phyloP scores from a whole-genome alignment of 1,140 invertebrate species.

The Ceratina australensis region DNA sequence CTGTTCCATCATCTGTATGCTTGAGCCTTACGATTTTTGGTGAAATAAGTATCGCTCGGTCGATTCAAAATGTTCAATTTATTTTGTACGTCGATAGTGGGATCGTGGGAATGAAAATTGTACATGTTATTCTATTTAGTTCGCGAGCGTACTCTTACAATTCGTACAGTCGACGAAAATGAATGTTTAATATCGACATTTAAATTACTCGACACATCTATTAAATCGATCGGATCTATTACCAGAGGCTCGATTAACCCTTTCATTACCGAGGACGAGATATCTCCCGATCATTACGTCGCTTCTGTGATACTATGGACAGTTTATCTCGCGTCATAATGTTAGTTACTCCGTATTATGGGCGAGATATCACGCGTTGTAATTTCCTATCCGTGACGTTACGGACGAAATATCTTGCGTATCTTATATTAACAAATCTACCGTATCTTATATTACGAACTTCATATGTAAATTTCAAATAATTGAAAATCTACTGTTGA shows the following conservation, averaged over 20 bases:
- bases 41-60: background rate
- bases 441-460: too few relatives aligned
- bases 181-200: background rate
- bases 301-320: too few relatives aligned
- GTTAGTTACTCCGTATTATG: too few relatives aligned
- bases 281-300: too few relatives aligned
- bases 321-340: too few relatives aligned
- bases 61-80: constrained; percentile 26
- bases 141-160: background rate
- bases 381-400: too few relatives aligned
- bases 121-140: background rate
- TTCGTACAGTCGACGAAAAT: background rate
- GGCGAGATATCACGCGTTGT: too few relatives aligned
- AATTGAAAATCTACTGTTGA: too few relatives aligned
- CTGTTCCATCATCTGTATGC: background rate
- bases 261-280: too few relatives aligned
- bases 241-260: background rate
- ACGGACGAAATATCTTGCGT: too few relatives aligned
- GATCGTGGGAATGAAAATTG: constrained; percentile 16
- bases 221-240: constrained; percentile 3
- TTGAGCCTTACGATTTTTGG: background rate
- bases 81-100: constrained; percentile 9
- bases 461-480: too few relatives aligned
- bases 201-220: constrained; percentile 1
- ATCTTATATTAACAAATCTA: too few relatives aligned